Evolutionary conservation across 2,888 invertebrate species (phyloP).

Genomic region (Lordiphosa andalusiaca): DNA sequence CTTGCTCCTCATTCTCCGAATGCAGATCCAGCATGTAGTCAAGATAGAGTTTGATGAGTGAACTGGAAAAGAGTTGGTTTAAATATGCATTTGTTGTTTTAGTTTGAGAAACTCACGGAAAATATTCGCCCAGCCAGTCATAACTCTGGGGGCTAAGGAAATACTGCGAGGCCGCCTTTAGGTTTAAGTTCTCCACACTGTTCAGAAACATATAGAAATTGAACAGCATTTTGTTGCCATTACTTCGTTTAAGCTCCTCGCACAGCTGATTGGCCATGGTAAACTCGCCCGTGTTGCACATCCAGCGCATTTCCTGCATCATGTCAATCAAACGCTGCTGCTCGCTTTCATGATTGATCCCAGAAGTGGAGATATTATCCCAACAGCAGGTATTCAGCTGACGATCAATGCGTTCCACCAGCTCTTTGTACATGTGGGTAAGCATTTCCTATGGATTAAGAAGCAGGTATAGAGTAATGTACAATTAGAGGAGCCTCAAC

Average conservation of each 20-base stretch:
- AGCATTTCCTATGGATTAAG: constrained; percentile 57
- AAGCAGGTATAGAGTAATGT: no score
- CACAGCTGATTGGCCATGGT: constrained; percentile 45
- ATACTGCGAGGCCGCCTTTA: constrained; percentile 41
- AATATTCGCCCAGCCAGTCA: constrained; percentile 45
- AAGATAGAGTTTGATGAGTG: constrained; percentile 55
- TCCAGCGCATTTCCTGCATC: constrained; percentile 40
- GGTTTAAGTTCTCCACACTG: constrained; percentile 58
- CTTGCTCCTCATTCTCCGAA: constrained; percentile 17
- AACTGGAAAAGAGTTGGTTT: constrained; percentile 23
- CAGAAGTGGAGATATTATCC: constrained; percentile 21
- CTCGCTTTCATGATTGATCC: constrained; percentile 14
- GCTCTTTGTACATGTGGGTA: constrained; percentile 56
- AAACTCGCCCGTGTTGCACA: constrained; percentile 37
- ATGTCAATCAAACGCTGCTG: constrained; percentile 17
- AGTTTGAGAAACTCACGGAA: constrained; percentile 35
- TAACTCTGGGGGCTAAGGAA: constrained; percentile 23
- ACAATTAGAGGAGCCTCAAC: no score
- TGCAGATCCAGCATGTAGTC: constrained; percentile 49
- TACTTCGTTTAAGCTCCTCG: constrained; percentile 26
- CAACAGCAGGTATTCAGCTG: constrained; percentile 35
- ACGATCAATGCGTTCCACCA: constrained; percentile 42
- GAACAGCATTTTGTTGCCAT: constrained; percentile 35
- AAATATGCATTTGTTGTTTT: no score
- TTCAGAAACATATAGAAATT: constrained; percentile 57